phyloP scores from a whole-genome alignment of 2,888 invertebrate species.

The Smittia sp. region DNA sequence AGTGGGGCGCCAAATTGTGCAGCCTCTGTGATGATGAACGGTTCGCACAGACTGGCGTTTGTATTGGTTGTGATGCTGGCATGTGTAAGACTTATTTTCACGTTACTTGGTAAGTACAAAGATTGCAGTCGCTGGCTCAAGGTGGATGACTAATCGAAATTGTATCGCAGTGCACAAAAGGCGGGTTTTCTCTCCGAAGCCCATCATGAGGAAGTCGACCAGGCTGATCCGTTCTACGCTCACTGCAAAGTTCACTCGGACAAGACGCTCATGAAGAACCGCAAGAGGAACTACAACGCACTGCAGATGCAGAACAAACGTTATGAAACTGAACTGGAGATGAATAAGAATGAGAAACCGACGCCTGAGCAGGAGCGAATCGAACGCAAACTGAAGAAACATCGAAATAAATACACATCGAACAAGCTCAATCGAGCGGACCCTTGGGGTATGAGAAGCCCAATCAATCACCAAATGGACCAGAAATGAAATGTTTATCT shows the following conservation, averaged over 20 bases:
- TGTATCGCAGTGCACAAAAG: slow-evolving; percentile 73
- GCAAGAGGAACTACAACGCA: slow-evolving; percentile 82
- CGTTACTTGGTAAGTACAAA: slow-evolving; percentile 77
- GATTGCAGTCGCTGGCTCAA: not conserved
- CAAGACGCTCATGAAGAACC: slow-evolving; percentile 76
- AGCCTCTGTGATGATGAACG: slow-evolving; percentile 84
- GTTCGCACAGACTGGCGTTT: slow-evolving; percentile 88
- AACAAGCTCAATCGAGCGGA: slow-evolving; percentile 71
- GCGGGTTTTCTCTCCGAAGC: slow-evolving; percentile 91
- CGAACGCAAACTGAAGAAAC: slow-evolving; percentile 77
- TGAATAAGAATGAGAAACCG: slow-evolving; percentile 48
- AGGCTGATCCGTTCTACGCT: slow-evolving; percentile 96
- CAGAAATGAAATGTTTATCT: no score
- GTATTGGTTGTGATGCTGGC: slow-evolving; percentile 97
- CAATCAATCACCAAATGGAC: not conserved
- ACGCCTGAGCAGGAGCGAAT: slow-evolving; percentile 72
- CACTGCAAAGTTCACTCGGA: slow-evolving; percentile 95
- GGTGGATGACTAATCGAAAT: not conserved
- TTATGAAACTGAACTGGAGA: slow-evolving; percentile 53
- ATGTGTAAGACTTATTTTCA: slow-evolving; percentile 97
- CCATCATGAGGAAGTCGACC: slow-evolving; percentile 83
- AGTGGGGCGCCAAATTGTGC: slow-evolving; percentile 93
- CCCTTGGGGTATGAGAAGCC: slow-evolving; percentile 70
- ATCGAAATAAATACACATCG: slow-evolving; percentile 75
- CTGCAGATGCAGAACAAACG: slow-evolving; percentile 76